phyloP scores from a whole-genome alignment of 2,113 vertebrate species.

The Nyctereutes procyonoides region DNA sequence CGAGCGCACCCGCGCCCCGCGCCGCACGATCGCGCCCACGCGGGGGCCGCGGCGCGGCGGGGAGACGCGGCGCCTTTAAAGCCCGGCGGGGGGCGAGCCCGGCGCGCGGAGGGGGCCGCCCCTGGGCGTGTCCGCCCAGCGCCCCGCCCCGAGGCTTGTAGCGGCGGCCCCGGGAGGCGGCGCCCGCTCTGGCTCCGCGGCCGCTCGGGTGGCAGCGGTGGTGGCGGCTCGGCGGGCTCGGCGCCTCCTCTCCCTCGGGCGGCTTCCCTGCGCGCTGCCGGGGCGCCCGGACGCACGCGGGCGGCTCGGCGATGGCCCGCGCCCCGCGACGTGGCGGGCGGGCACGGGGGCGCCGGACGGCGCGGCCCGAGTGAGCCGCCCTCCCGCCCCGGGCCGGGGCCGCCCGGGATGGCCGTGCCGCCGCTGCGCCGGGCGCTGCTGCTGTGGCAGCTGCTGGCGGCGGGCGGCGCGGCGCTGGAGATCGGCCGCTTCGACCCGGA shows the following conservation, averaged over 20 bases:
- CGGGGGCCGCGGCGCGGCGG: fast-evolving
- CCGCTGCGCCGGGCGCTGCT: conserved; percentile 78
- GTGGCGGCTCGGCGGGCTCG: not conserved
- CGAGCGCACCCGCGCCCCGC: not conserved
- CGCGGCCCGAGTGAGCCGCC: conserved; percentile 65
- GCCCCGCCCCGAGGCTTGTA: conserved; percentile 53
- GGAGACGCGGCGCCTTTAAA: conserved; percentile 72
- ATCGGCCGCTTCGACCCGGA: conserved; percentile 93
- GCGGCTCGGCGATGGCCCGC: conserved; percentile 61
- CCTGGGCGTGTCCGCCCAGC: not conserved
- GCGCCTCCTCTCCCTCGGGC: not conserved
- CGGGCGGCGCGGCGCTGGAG: conserved; percentile 90
- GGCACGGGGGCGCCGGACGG: conserved; percentile 30
- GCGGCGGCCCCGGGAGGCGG: not conserved
- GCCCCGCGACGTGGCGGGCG: conserved; percentile 57
- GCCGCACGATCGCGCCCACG: fast-evolving
- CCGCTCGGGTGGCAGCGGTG: conserved; percentile 37
- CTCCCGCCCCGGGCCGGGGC: conserved; percentile 39
- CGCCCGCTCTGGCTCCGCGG: not conserved
- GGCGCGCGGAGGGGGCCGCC: not conserved
- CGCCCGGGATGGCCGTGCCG: conserved; percentile 76
- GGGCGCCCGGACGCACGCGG: conserved; percentile 35
- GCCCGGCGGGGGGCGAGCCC: conserved; percentile 31
- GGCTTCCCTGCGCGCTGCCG: not conserved
- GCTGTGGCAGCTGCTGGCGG: conserved; percentile 89